Percentiles rank a stretch among this genome's conserved stretches.
These are phyloP conservation scores for Actinostola sp. DNA, from an alignment of 92 coral and sea anemone species.

Conservation along the genomic window DNA sequence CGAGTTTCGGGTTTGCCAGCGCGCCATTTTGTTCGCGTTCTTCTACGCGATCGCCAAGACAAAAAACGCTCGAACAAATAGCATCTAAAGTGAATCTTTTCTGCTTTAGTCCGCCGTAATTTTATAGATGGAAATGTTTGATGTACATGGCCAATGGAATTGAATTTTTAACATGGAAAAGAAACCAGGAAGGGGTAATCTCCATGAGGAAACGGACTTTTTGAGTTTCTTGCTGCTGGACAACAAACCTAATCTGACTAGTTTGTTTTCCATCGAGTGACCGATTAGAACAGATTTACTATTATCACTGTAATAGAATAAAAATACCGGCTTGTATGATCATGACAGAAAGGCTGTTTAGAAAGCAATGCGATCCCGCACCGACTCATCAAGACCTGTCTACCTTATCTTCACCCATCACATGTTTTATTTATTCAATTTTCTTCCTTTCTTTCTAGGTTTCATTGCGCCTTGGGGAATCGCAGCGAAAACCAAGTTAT, in stretches of 20 bases:
- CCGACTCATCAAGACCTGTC: constrained; percentile 27
- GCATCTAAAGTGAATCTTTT: too few species aligned
- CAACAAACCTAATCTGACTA: constrained; percentile 6
- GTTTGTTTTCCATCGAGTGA: neutral
- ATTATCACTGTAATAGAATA: constrained; percentile 1
- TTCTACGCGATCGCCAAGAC: too few species aligned
- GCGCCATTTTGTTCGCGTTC: constrained; percentile 25
- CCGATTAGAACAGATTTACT: neutral
- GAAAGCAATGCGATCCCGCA: constrained; percentile 20
- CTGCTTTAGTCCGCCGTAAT: too few species aligned
- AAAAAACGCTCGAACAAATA: too few species aligned
- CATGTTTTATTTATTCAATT: constrained; percentile 17
- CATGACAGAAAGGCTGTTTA: constrained; percentile 19
- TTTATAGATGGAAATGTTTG: too few species aligned
- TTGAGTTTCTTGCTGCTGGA: neutral
- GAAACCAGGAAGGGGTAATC: too few species aligned
- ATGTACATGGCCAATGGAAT: too few species aligned
- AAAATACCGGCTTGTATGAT: neutral
- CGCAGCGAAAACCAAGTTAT: constrained; percentile 6
- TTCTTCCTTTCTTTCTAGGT: constrained; percentile 6
- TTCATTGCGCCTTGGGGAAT: constrained; percentile 1
- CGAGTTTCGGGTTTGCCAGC: constrained; percentile 1
- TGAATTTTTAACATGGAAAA: too few species aligned
- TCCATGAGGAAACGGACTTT: neutral
- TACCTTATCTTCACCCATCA: constrained; percentile 14